Base-by-base conservation (phyloP, 2,113 vertebrate genomes). In the Pelvicachromis taeniatus region DNA sequence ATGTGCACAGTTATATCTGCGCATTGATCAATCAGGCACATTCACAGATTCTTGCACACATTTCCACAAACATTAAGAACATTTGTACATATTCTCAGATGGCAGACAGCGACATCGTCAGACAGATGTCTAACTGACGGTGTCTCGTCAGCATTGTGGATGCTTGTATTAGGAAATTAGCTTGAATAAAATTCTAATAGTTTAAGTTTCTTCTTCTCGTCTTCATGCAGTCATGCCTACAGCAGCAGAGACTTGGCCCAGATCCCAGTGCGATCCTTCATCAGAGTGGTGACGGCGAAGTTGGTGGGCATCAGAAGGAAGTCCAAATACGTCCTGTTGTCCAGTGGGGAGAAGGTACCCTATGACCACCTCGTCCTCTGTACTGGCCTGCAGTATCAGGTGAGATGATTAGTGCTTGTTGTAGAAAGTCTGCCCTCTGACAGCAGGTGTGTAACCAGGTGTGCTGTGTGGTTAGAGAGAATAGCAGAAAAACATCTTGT, bases 281-380 rank as follows among this genome's bases (percentile, higher is more conserved):
- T 98, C 88, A 94, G 86, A 1, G 92, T 97, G 31, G 96, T 99
- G 91, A 95, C 92, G 9, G 98, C 95, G 54, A 98, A 97, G 95
- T 97, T 99, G 97, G 97, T 94, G 17, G 94, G 91, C 92, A 97
- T 99, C 89, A 93, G 97, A 91, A 96, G 98, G 16, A 75, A 94
- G 63, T 96, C 96, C 93, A 98, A 97, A 88, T 92, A 96, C 0
- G 90, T 99, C 0, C 63, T 95, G 1, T 92, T 99, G 89, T 97
- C 96, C n/a, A 78, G 89, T 2, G 92, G 90, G 1, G 85, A 86
- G 55, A 93, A 89, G 10, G 95, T 99, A 10, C 94, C 94, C 0
- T 99, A 99, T 0, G 97, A 99, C 88, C 95, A 97, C 92, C 97
- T 99, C 68, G 82, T 99, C 84, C 97, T 99, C 82, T 98, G 97